A percentile compares a stretch with the other conserved stretches of the same genome.
Conservation (phyloP, 1,140 invertebrate genomes). For the Mya arenaria region DNA sequence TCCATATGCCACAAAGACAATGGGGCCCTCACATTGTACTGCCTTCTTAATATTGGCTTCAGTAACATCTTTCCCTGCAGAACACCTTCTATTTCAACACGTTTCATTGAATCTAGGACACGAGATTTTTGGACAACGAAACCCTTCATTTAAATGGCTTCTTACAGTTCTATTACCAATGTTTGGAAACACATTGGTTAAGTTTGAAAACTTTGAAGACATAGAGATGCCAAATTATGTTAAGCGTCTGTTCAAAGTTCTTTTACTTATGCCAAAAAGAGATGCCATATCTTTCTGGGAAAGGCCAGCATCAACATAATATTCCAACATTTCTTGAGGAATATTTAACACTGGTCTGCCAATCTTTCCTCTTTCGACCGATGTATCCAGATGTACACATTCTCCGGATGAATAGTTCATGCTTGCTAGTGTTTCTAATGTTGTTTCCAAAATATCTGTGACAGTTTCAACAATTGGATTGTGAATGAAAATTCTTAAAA, state of each 20-base stretch:
- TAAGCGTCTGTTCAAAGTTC: conserved; percentile 38
- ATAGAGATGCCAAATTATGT: conserved; percentile 27
- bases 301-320: conserved; percentile 33
- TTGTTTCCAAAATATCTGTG: conserved; percentile 34
- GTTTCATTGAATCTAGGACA: conserved; percentile 40
- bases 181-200: conserved; percentile 7
- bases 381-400: conserved; percentile 5
- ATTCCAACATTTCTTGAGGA: conserved; percentile 32
- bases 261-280: conserved; percentile 42
- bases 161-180: conserved; percentile 18
- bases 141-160: conserved; percentile 35
- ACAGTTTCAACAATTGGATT: conserved; percentile 14
- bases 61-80: conserved; percentile 35
- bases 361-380: not conserved
- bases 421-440: conserved; percentile 1
- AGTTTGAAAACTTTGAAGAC: conserved; percentile 46
- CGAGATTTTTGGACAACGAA: conserved; percentile 22
- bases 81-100: conserved; percentile 40
- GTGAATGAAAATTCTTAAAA: conserved; percentile 17
- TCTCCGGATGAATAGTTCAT: conserved; percentile 1
- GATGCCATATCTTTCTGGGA: conserved; percentile 32
- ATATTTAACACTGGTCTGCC: conserved; percentile 27
- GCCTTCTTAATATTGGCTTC: conserved; percentile 34
- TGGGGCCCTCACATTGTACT: conserved; percentile 29
- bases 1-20: conserved; percentile 46